Conservation (phyloP, 2,888 invertebrate genomes). For the Iselma pallidipennis region DNA sequence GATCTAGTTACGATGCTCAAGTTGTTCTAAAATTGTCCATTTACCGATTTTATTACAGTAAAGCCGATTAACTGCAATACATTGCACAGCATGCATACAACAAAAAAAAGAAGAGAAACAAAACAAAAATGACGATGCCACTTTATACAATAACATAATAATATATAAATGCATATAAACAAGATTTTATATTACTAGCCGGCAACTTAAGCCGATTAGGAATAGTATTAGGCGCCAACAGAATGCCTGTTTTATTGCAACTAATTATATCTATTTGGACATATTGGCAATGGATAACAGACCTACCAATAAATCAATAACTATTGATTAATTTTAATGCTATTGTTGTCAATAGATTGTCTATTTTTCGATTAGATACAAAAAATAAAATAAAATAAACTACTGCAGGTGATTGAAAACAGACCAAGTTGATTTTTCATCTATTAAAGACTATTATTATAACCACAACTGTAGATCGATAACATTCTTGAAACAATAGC, state of each 20-base stretch:
- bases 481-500: conserved; percentile 16
- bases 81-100: not conserved
- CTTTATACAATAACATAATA: not conserved
- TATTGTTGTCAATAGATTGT: not conserved
- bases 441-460: not conserved
- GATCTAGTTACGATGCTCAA: not conserved
- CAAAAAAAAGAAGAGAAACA: not conserved
- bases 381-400: too few species aligned
- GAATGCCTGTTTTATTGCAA: not conserved
- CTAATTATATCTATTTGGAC: not conserved
- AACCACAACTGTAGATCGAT: not conserved
- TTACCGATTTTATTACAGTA: not conserved
- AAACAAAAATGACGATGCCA: too few species aligned
- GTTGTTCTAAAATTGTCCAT: not conserved
- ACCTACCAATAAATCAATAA: not conserved
- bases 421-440: not conserved
- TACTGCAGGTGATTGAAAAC: not conserved
- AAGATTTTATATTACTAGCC: not conserved
- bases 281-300: not conserved
- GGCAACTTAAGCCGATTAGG: not conserved
- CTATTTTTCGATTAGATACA: not conserved
- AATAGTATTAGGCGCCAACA: not conserved
- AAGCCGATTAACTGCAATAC: not conserved
- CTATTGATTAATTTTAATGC: not conserved
- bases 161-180: not conserved